Conservation (phyloP, 1,140 invertebrate species). For the Polyergus mexicanus region DNA sequence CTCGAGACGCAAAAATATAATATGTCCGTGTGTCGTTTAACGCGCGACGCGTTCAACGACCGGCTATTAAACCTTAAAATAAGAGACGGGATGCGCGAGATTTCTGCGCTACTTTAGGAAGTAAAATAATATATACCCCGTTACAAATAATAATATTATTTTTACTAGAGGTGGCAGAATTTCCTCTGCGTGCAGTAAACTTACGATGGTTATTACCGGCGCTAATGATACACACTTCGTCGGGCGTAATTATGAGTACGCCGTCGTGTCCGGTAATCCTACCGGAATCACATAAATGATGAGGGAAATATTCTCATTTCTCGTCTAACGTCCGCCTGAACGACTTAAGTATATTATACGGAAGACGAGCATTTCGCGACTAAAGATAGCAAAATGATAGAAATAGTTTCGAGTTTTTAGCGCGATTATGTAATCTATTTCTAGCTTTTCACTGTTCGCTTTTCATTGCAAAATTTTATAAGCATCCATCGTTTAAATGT, state of each 20-base stretch:
- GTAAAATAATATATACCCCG: slow-evolving; percentile 42
- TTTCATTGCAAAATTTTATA: slow-evolving; percentile 45
- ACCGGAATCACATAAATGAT: slow-evolving; percentile 39
- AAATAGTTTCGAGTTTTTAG: not conserved
- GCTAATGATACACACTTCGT: slow-evolving; percentile 31
- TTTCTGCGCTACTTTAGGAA: slow-evolving; percentile 28
- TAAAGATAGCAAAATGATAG: not conserved
- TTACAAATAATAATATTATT: slow-evolving; percentile 51
- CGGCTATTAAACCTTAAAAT: slow-evolving; percentile 61
- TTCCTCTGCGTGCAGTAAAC: not conserved
- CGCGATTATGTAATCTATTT: not conserved
- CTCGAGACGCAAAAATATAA: slow-evolving; percentile 48
- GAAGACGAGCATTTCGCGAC: not conserved
- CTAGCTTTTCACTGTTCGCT: not conserved
- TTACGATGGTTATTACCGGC: slow-evolving; percentile 33
- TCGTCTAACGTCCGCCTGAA: slow-evolving; percentile 11
- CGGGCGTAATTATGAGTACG: slow-evolving; percentile 41
- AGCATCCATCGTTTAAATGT: slow-evolving; percentile 56
- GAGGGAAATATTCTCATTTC: slow-evolving; percentile 15
- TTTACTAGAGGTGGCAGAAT: slow-evolving; percentile 29
- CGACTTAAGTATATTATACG: not conserved
- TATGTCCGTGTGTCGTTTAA: slow-evolving; percentile 59
- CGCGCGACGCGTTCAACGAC: slow-evolving; percentile 60
- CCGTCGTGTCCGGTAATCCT: slow-evolving; percentile 11
- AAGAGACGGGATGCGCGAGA: slow-evolving; percentile 50